Base-by-base conservation (phyloP, 2,888 invertebrate genomes). In the Elmis aenea region DNA sequence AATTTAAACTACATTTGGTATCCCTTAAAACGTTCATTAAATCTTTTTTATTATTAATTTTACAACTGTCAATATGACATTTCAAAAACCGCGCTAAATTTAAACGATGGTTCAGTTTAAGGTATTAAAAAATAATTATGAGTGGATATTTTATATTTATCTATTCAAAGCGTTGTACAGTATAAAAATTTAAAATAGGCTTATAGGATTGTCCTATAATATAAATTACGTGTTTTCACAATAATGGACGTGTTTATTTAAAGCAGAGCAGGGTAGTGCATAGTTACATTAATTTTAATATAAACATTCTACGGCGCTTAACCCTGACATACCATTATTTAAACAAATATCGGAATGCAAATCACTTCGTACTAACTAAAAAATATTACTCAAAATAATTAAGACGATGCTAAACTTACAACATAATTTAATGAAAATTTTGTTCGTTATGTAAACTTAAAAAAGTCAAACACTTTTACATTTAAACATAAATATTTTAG, bases 121-220 rank as follows among this genome's bases (percentile, higher is more conserved):
- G n/a, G n/a, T n/a, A n/a, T n/a, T n/a, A n/a, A n/a, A n/a, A n/a
- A n/a, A n/a, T n/a, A n/a, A n/a, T n/a, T n/a, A n/a, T n/a, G n/a
- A n/a, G n/a, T n/a, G n/a, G n/a, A 46, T n/a, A n/a, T 45, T 48
- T 50, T 42, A 39, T 42, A 24, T 48, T 55, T 50, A 48, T 57
- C 55, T 59, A 58, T 41, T 55, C 51, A 58, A 59, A 59, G 59
- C 58, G 54, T 54, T 50, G 45, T 55, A 58, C 49, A 57, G 58
- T 59, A 59, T 57, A 57, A 59, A 59, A 59, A 57, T 57, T 58
- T 52, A 50, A 50, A 57, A 55, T 54, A 58, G 56, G 51, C 57
- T 52, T 50, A 48, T 52, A 46, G 50, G 55, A 54, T 53, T 52
- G 51, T 54, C 54, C 52, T 51, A 43, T 30, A 43, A 34, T 24